Evolutionary conservation across 2,797 vertebrate genomes (phyloP).

Genomic region (Girardinus metallicus): DNA sequence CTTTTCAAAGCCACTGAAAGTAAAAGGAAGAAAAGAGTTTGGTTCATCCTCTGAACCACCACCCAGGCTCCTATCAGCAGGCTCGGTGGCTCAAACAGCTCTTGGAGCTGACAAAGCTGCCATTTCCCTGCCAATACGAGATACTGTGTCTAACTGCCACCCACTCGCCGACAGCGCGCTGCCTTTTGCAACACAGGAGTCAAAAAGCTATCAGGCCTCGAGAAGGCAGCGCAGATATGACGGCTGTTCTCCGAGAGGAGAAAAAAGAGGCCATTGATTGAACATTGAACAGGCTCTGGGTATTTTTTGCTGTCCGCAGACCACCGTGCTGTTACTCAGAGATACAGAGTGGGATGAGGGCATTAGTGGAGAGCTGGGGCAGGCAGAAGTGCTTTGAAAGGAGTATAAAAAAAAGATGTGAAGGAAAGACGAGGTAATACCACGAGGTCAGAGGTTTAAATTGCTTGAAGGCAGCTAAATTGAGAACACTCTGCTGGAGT

Average conservation of each 20-base stretch:
- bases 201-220: constrained; percentile 71
- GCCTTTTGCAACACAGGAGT: constrained; percentile 63
- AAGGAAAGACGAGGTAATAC: constrained; percentile 47
- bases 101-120: constrained; percentile 71
- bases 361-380: constrained; percentile 60
- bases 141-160: constrained; percentile 69
- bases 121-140: constrained; percentile 70
- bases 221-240: constrained; percentile 66
- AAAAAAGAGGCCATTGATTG: constrained; percentile 70
- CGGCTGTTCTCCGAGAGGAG: constrained; percentile 65
- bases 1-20: constrained; percentile 44
- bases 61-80: constrained; percentile 61
- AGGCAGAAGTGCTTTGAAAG: constrained; percentile 45
- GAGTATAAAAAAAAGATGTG: constrained; percentile 10
- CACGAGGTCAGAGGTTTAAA: constrained; percentile 46
- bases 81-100: constrained; percentile 59
- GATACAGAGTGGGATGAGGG: constrained; percentile 70
- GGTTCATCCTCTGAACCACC: constrained; percentile 52
- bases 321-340: constrained; percentile 47
- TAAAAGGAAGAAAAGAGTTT: constrained; percentile 40
- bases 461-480: constrained; percentile 16
- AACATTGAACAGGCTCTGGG: constrained; percentile 56
- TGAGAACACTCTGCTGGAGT: constrained; percentile 11
- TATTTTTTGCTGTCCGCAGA: constrained; percentile 53
- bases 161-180: constrained; percentile 66